Conservation (phyloP, 2,113 vertebrate species). For the Dascyllus trimaculatus region DNA sequence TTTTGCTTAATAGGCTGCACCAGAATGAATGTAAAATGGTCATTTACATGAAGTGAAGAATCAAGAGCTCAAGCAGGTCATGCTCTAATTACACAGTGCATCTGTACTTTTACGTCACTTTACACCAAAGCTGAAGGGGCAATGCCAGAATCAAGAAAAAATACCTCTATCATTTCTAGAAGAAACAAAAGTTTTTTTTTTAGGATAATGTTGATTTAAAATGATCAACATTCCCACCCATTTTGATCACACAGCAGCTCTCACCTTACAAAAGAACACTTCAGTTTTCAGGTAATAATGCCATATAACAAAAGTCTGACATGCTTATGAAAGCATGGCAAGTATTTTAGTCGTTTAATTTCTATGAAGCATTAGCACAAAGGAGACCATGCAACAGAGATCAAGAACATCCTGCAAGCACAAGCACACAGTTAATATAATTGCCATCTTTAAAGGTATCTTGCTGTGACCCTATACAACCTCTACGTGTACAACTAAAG, state of each 20-base stretch:
- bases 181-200: background rate
- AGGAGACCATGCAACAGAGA: background rate
- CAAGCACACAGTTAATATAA: background rate
- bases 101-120: background rate
- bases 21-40: slow-evolving; percentile 20
- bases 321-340: background rate
- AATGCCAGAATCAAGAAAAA: too few relatives aligned
- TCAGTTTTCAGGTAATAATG: background rate
- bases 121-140: background rate
- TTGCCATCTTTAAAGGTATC: slow-evolving; percentile 19
- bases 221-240: too few relatives aligned
- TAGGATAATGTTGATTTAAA: background rate
- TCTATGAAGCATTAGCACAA: background rate
- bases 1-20: background rate
- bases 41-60: slow-evolving; percentile 3
- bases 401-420: background rate
- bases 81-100: background rate
- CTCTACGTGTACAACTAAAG: slow-evolving; percentile 35
- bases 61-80: background rate
- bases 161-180: background rate
- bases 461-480: slow-evolving; percentile 11
- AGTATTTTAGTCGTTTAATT: background rate
- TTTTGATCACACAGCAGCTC: too few relatives aligned
- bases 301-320: background rate
- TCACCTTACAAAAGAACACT: too few relatives aligned